Evolutionary conservation across 2,888 invertebrate species (phyloP).

Genomic region (Cosmia pyralina): DNA sequence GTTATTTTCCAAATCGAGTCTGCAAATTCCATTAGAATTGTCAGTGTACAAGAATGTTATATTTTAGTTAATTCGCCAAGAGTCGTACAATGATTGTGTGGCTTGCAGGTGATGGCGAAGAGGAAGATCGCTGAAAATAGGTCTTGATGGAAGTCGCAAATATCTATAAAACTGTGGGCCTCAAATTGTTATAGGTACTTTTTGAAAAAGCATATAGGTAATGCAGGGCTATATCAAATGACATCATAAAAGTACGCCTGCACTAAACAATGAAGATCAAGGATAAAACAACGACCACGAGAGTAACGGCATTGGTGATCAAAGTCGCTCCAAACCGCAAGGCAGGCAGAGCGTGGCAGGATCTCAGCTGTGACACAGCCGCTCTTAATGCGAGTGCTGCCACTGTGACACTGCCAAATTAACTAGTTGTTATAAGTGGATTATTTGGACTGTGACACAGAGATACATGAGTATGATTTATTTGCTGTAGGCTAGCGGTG

Average conservation of each 20-base stretch:
- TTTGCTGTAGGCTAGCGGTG: not conserved
- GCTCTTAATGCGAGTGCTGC: not conserved
- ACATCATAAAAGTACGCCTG: slow-evolving; percentile 1
- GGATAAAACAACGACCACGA: slow-evolving; percentile 6
- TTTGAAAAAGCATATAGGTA: not conserved
- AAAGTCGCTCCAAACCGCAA: slow-evolving; percentile 26
- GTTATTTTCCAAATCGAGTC: not conserved
- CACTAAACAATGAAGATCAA: not conserved
- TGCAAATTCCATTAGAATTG: not conserved
- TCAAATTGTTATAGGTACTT: not conserved
- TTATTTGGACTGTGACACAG: slow-evolving; percentile 30
- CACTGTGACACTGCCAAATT: slow-evolving; percentile 21
- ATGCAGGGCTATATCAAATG: not conserved
- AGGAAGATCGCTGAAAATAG: not conserved
- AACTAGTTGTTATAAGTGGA: slow-evolving; percentile 7
- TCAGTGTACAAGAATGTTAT: no score
- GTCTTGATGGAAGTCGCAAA: not conserved
- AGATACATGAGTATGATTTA: not conserved
- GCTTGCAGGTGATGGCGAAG: not conserved
- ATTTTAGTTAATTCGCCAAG: not conserved
- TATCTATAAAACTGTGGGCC: not conserved
- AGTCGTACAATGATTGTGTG: no score
- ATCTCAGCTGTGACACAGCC: slow-evolving; percentile 52
- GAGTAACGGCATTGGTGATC: slow-evolving; percentile 44
- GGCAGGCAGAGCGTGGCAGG: slow-evolving; percentile 60